Evolutionary conservation across 1,140 invertebrate genomes (phyloP).

Genomic region (Vanessa tameamea): DNA sequence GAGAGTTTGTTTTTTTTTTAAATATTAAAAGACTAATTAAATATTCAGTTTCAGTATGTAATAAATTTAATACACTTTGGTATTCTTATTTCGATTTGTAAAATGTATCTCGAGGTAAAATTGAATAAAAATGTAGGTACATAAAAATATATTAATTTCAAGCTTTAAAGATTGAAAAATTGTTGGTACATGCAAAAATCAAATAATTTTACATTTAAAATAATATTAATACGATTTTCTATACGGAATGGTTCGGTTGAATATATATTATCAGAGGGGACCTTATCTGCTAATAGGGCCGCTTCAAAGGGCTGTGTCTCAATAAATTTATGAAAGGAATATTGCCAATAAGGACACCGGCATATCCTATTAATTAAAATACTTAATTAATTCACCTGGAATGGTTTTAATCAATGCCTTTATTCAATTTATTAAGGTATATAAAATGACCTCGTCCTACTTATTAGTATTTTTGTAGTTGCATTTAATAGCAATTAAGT

Average conservation of each 20-base stretch:
- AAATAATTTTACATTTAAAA: not conserved
- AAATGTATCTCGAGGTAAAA: too few relatives aligned
- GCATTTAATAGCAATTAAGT: too few relatives aligned
- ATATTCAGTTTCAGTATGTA: too few relatives aligned
- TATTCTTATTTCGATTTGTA: too few relatives aligned
- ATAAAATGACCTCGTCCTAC: slow-evolving; percentile 41
- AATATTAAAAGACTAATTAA: too few relatives aligned
- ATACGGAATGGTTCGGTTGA: slow-evolving; percentile 35
- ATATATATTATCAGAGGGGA: slow-evolving; percentile 45
- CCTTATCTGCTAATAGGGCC: slow-evolving; percentile 65
- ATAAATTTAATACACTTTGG: too few relatives aligned
- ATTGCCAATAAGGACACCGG: slow-evolving; percentile 78
- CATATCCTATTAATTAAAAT: slow-evolving; percentile 80
- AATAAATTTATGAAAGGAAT: slow-evolving; percentile 80
- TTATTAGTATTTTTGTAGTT: slow-evolving; percentile 33
- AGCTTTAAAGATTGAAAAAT: not conserved
- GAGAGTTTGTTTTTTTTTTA: too few relatives aligned
- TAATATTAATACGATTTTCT: not conserved
- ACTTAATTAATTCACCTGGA: slow-evolving; percentile 80
- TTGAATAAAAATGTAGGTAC: too few relatives aligned
- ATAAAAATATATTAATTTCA: too few relatives aligned
- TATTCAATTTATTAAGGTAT: slow-evolving; percentile 74
- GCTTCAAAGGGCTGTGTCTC: slow-evolving; percentile 72
- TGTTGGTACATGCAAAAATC: not conserved
- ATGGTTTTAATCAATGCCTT: slow-evolving; percentile 79